Conservation (phyloP, 37 sponge, comb jelly and placozoan genomes). For the Dysidea cf. avara region DNA sequence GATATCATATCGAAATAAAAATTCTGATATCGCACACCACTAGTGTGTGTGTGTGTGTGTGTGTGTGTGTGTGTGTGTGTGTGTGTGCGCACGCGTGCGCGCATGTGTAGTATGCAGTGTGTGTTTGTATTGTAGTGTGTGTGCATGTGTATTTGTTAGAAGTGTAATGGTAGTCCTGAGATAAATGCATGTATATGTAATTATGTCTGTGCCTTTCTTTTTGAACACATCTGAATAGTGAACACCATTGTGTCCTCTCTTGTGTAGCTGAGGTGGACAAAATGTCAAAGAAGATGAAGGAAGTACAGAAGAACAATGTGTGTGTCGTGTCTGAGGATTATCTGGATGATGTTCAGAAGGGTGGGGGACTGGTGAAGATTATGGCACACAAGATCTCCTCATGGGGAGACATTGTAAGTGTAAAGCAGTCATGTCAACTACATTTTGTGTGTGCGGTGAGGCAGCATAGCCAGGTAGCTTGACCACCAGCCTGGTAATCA, state of each 20-base stretch:
- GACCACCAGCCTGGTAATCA: too few relatives aligned
- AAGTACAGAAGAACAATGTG: slow-evolving; percentile 57
- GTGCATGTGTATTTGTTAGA: neutral
- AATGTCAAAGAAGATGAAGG: slow-evolving; percentile 62
- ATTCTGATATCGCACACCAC: too few relatives aligned
- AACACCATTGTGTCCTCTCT: neutral
- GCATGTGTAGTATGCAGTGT: too few relatives aligned
- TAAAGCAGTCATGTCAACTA: too few relatives aligned
- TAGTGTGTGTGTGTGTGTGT: too few relatives aligned
- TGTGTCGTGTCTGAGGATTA: slow-evolving; percentile 74
- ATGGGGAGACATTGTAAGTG: slow-evolving; percentile 88
- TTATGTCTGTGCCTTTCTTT: neutral
- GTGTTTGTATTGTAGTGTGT: too few relatives aligned
- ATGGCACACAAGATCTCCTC: slow-evolving; percentile 58
- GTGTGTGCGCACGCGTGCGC: too few relatives aligned
- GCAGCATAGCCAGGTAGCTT: too few relatives aligned
- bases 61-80: too few relatives aligned
- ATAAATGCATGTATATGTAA: neutral
- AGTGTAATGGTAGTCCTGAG: neutral
- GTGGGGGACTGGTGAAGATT: slow-evolving; percentile 65
- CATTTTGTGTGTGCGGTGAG: too few relatives aligned
- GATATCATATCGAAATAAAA: too few relatives aligned
- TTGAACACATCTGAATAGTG: neutral
- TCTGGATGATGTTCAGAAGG: slow-evolving; percentile 59
- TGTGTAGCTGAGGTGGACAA: slow-evolving; percentile 70